These are phyloP conservation scores for Tricholaema leucomelas DNA, from an alignment of 2,113 vertebrate genomes.

Conservation along the genomic window DNA sequence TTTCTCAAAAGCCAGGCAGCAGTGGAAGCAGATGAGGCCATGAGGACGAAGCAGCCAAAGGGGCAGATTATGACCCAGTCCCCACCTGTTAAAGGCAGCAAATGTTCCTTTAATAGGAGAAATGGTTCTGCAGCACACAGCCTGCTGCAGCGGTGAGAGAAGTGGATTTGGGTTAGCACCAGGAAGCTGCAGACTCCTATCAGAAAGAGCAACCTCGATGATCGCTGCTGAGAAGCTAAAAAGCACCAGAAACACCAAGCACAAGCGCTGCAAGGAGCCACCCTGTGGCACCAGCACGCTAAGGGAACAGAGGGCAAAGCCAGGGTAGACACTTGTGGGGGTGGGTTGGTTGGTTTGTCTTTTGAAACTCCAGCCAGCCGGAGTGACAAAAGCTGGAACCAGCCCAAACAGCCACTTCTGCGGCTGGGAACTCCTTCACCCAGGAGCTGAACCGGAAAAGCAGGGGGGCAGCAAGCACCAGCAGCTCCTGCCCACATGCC, in stretches of 20 bases:
- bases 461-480: background rate
- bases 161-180: background rate
- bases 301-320: slow-evolving; percentile 30
- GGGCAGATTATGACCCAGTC: background rate
- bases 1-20: slow-evolving; percentile 6
- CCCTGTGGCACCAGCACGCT: slow-evolving; percentile 65
- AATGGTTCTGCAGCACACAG: background rate
- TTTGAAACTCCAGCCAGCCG: background rate
- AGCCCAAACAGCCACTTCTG: slow-evolving; percentile 11
- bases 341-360: background rate
- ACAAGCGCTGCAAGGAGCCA: slow-evolving; percentile 60
- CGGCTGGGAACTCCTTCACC: background rate
- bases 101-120: background rate
- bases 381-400: slow-evolving; percentile 27
- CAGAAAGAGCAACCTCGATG: background rate
- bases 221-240: slow-evolving; percentile 22
- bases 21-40: background rate
- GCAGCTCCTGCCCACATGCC: background rate
- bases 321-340: background rate
- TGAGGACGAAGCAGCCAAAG: background rate
- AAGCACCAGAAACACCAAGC: background rate
- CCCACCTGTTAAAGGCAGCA: background rate
- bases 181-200: background rate
- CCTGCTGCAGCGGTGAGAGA: background rate
- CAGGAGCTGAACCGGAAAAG: slow-evolving; percentile 6